Evolutionary conservation across 2,888 invertebrate genomes (phyloP), one percentile per base, ranked within the genome.

Genomic region (Trichopoda pennipes): DNA sequence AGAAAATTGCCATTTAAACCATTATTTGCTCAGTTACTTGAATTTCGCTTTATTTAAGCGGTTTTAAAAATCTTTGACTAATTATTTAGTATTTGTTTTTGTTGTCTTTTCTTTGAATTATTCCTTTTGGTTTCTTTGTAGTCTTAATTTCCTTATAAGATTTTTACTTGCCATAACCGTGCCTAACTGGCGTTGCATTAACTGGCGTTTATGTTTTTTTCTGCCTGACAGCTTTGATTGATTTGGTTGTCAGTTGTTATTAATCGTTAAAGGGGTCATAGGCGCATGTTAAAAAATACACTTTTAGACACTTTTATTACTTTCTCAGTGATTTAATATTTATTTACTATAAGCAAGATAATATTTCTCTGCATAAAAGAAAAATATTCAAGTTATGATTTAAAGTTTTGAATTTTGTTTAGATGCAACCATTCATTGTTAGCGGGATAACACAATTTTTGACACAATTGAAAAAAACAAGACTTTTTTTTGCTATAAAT

Each of bases 211-310:
- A 44, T 44, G 3, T 47, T 77, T 64, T 35, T 60, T 17, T 47
- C n/a, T 8, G 3, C 66, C 85, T 88, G 88, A 86, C 87, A 88
- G 78, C 79, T 85, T 81, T 88, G 88, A 88, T 84, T 85, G 86
- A 86, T 86, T 86, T 73, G 76, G 84, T 78, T 85, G 82, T 86
- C 85, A 86, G 83, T 84, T 84, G 77, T 83, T 81, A 66, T 85
- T 44, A 68, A 79, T 21, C 53, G 61, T 53, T 44, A 19, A 73
- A 79, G 42, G 21, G 73, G 73, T 78, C 66, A 73, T 42, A 53
- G 51, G 73, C 56, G 44, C 49, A 53, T 84, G 75, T 81, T 12
- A 47, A 47, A 63, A 63, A 47, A 28, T 32, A 21, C 19, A 72
- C 64, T 32, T 35, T 42, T 42, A 56, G 35, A 60, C 68, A 75